Conservation (phyloP, 2,797 vertebrate genomes). For the Gambusia yucatana region DNA sequence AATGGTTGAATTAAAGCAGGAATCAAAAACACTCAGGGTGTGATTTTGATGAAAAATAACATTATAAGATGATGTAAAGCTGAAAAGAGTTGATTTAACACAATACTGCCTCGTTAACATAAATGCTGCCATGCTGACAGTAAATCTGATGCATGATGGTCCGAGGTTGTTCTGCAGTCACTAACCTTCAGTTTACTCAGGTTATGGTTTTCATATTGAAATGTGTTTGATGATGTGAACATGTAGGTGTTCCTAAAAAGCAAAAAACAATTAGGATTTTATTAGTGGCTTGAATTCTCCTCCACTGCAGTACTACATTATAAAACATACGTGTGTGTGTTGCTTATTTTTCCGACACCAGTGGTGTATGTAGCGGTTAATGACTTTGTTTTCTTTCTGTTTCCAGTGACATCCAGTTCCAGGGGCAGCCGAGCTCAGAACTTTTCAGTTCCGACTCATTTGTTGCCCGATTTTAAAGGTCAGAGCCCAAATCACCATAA, state of each 20-base stretch:
- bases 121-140: background rate
- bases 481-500: constrained; percentile 27
- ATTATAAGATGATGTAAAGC: no score
- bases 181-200: background rate
- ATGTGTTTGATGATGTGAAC: background rate
- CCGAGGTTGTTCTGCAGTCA: background rate
- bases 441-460: constrained; percentile 19
- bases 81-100: no score
- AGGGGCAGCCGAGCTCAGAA: background rate
- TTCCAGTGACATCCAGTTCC: background rate
- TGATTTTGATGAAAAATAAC: no score
- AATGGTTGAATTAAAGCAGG: no score
- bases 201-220: background rate
- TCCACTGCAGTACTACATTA: background rate
- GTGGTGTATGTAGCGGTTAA: background rate
- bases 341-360: background rate
- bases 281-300: background rate
- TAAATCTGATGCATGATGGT: background rate
- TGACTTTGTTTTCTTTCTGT: constrained; percentile 1
- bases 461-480: constrained; percentile 20
- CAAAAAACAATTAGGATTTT: background rate
- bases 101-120: background rate
- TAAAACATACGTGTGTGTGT: background rate
- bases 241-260: background rate
- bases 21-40: no score